These are phyloP conservation scores for Cinclus cinclus DNA, from an alignment of 2,113 vertebrate species.

Conservation along the genomic window DNA sequence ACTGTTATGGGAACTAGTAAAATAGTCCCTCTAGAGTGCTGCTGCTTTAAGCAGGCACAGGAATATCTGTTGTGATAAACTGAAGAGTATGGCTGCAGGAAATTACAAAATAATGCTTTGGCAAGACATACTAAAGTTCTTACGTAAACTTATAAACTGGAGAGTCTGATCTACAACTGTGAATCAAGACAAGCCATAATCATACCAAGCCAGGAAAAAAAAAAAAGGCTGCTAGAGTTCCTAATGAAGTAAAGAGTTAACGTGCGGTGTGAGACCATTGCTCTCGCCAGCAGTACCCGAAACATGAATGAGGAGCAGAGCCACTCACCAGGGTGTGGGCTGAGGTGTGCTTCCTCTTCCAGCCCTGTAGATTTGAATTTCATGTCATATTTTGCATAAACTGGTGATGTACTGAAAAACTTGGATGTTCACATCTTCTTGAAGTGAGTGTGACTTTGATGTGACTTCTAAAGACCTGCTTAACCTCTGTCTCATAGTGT, in stretches of 20 bases:
- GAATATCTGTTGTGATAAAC: not conserved
- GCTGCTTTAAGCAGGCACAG: not conserved
- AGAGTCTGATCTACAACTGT: not conserved
- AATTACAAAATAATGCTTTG: not conserved
- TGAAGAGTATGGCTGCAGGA: not conserved
- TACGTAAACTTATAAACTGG: not conserved
- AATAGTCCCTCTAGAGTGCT: not conserved
- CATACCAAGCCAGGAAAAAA: not conserved
- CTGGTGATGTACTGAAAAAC: not conserved
- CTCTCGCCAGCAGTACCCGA: not conserved
- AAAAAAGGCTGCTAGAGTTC: not conserved
- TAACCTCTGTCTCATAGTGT: not conserved
- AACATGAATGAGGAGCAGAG: not conserved
- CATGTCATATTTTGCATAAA: not conserved
- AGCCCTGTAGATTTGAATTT: not conserved
- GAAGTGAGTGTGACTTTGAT: not conserved
- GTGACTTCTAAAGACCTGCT: not conserved
- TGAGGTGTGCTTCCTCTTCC: not conserved
- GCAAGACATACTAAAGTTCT: not conserved
- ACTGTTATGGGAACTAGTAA: not conserved
- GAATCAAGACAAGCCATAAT: not conserved
- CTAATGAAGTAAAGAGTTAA: not conserved
- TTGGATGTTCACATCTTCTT: not conserved
- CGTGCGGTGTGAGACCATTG: not conserved
- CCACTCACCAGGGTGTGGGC: rapidly evolving